Evolutionary conservation across 64 coral and sea anemone species (phyloP).

Genomic region (Cladopsammia gracilis): DNA sequence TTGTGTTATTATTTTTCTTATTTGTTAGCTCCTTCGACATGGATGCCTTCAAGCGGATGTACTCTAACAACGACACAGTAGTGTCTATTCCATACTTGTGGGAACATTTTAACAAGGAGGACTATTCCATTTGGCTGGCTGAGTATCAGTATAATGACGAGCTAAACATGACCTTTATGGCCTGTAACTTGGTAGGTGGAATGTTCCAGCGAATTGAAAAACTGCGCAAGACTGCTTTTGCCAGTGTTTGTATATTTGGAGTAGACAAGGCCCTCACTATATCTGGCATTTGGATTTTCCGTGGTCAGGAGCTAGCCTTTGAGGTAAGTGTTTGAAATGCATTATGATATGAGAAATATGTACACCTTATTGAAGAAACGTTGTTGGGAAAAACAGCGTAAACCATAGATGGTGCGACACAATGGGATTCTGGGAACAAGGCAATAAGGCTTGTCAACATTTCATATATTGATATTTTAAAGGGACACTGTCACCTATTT

Average conservation of each 20-base stretch:
- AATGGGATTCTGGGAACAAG: too few species aligned
- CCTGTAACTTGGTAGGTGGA: constrained; percentile 88
- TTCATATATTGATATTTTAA: too few species aligned
- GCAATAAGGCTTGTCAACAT: too few species aligned
- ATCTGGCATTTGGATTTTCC: constrained; percentile 88
- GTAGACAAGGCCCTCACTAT: constrained; percentile 8
- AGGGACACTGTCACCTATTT: too few species aligned
- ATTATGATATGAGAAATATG: too few species aligned
- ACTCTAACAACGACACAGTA: constrained; percentile 84
- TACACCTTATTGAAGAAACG: too few species aligned
- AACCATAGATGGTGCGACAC: too few species aligned
- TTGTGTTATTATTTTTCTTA: neutral
- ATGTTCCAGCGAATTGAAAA: constrained; percentile 93
- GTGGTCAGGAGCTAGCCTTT: constrained; percentile 87
- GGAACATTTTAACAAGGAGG: constrained; percentile 96
- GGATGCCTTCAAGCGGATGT: constrained; percentile 89
- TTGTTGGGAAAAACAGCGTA: too few species aligned
- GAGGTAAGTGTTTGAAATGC: constrained; percentile 44
- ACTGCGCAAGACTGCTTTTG: constrained; percentile 89
- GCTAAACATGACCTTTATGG: constrained; percentile 77
- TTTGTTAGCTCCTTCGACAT: constrained; percentile 81
- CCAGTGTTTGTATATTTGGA: constrained; percentile 80
- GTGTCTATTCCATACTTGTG: constrained; percentile 93
- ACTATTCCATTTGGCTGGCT: constrained; percentile 88
- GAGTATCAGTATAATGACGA: constrained; percentile 89